Percentiles rank a stretch among this genome's conserved stretches.
Evolutionary conservation across 2,113 vertebrate species (phyloP).

Genomic region (Phrynocephalus versicolor): DNA sequence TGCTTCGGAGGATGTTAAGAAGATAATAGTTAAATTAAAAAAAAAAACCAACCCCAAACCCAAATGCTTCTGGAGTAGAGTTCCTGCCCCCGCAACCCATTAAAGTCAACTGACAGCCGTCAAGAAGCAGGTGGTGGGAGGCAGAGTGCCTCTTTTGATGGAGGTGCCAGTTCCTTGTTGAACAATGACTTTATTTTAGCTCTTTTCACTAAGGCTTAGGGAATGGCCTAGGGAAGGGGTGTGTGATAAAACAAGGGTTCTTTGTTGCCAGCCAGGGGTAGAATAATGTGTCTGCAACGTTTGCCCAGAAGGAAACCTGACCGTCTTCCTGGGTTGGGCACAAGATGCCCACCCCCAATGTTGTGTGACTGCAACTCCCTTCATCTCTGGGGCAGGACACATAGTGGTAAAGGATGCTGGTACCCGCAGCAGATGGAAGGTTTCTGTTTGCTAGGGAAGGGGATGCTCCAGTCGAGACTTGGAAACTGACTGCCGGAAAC

Average conservation of each 20-base stretch:
- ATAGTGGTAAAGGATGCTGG: too few relatives aligned
- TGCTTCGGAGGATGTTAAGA: constrained; percentile 65
- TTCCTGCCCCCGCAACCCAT: constrained; percentile 57
- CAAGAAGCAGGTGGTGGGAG: constrained; percentile 22
- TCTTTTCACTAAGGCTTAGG: constrained; percentile 29
- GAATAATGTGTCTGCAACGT: not conserved
- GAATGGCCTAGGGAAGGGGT: constrained; percentile 10
- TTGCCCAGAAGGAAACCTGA: not conserved
- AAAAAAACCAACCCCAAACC: too few relatives aligned
- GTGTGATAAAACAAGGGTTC: constrained; percentile 17
- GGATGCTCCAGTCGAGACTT: too few relatives aligned
- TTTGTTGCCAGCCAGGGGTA: not conserved
- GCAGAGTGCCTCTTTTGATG: constrained; percentile 42
- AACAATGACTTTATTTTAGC: constrained; percentile 49
- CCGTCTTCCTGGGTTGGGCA: not conserved
- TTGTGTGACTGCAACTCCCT: too few relatives aligned
- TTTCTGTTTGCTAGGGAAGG: too few relatives aligned
- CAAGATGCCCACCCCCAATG: not conserved
- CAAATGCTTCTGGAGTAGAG: constrained; percentile 63
- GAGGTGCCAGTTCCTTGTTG: constrained; percentile 45
- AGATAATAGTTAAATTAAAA: constrained; percentile 57
- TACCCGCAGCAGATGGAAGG: too few relatives aligned
- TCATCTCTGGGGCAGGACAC: too few relatives aligned
- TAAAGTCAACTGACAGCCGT: constrained; percentile 58
- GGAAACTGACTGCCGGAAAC: too few relatives aligned